A percentile compares a stretch with the other conserved stretches of the same genome.
These are phyloP conservation scores for Leptinotarsa peninsularis DNA, from an alignment of 2,888 invertebrate genomes.

Conservation along the genomic window DNA sequence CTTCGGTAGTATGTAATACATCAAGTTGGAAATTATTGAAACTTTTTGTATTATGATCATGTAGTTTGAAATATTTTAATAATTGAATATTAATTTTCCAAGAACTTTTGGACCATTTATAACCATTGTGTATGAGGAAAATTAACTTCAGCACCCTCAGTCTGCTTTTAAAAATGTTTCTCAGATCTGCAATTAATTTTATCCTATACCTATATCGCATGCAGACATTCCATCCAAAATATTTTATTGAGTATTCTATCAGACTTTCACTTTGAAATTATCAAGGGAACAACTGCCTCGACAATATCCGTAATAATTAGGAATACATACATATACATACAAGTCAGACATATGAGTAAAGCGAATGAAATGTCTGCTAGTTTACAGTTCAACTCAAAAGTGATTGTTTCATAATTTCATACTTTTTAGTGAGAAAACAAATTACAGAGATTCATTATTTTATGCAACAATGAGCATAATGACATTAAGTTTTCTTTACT, in stretches of 20 bases:
- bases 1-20: no score
- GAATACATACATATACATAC: no score
- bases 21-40: no score
- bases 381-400: not conserved
- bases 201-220: not conserved
- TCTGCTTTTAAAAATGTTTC: not conserved
- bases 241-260: not conserved
- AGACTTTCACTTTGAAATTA: not conserved
- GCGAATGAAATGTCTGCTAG: constrained; percentile 6
- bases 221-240: constrained; percentile 7
- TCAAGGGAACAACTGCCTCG: not conserved
- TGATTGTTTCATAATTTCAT: constrained; percentile 10
- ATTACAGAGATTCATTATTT: constrained; percentile 21
- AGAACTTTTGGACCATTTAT: no score
- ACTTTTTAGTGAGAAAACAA: constrained; percentile 19
- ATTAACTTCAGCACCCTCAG: not conserved
- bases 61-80: no score
- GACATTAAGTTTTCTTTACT: constrained; percentile 38
- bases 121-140: no score
- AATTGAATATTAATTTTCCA: no score
- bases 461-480: constrained; percentile 51
- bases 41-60: no score
- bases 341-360: not conserved
- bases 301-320: no score
- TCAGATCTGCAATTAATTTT: not conserved